Evolutionary conservation across 2,888 invertebrate species (phyloP), one percentile per base, ranked within the genome.

Genomic region (Aethes cnicana): DNA sequence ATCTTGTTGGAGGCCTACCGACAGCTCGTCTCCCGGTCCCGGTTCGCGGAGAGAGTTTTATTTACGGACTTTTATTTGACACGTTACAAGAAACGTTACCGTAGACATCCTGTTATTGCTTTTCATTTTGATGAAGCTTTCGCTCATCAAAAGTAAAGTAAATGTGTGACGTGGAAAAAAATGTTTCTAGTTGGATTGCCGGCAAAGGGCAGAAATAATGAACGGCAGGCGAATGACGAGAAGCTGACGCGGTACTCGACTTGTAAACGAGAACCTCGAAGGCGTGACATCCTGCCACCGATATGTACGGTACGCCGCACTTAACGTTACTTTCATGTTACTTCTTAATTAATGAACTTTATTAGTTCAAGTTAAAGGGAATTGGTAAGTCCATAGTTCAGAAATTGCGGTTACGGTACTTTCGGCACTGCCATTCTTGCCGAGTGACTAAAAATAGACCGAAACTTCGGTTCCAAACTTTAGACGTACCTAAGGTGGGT

Each of bases 21-120:
- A n/a, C n/a, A n/a, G n/a, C n/a, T n/a, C n/a, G n/a, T n/a, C n/a
- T n/a, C n/a, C n/a, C n/a, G n/a, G n/a, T n/a, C n/a, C n/a, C n/a
- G n/a, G n/a, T n/a, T n/a, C n/a, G n/a, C n/a, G n/a, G n/a, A n/a
- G n/a, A n/a, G n/a, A n/a, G n/a, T n/a, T n/a, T n/a, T 39, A 25
- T 1, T n/a, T 46, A 36, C 12, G 36, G 36, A 36, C 18, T 36
- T 47, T 36, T 36, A 47, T 47, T 47, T 36, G 36, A 28, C 20
- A 47, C 26, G 36, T 36, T 26, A 47, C 46, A 12, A 35, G 26
- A 20, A n/a, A 20, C 28, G 35, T 47, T 17, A 16, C 32, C 7
- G 43, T 23, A 33, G 43, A 32, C 43, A 26, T 25, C 17, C 18
- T 35, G 25, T 46, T 46, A 46, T 46, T 46, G 26, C 46, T 47